Evolutionary conservation across 2,797 vertebrate species (phyloP).

Genomic region (Ibycter americanus): DNA sequence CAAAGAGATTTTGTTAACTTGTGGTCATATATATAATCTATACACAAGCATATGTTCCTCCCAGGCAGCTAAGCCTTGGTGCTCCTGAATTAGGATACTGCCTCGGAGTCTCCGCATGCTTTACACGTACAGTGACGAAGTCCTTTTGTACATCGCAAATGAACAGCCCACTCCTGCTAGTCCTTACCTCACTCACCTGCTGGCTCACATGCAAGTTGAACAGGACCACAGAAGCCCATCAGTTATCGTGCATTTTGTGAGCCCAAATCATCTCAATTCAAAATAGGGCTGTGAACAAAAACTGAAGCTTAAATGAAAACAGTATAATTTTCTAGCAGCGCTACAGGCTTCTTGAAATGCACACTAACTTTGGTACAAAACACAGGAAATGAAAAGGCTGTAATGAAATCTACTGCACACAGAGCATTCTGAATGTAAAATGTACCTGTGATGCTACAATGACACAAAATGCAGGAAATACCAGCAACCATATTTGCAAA

Average conservation of each 20-base stretch:
- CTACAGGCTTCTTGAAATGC: neutral
- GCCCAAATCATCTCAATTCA: neutral
- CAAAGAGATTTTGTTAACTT: neutral
- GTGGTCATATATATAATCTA: neutral
- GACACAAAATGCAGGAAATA: neutral
- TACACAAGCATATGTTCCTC: neutral
- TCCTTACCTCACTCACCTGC: neutral
- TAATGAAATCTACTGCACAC: neutral
- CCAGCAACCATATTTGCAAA: neutral
- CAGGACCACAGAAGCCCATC: neutral
- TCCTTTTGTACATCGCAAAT: neutral
- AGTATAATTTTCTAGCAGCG: neutral
- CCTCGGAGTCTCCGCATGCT: rapidly evolving
- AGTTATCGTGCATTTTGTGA: neutral
- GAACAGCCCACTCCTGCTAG: neutral
- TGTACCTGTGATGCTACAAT: neutral
- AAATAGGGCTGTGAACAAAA: neutral
- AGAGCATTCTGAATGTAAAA: neutral
- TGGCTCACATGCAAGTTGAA: neutral
- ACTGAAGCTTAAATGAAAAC: neutral
- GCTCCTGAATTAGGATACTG: neutral
- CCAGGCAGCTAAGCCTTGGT: neutral
- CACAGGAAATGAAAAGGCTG: neutral
- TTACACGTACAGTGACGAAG: neutral
- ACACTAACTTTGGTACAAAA: neutral